Conservation (phyloP, 2,888 invertebrate genomes). For the Gerosis bhagava region DNA sequence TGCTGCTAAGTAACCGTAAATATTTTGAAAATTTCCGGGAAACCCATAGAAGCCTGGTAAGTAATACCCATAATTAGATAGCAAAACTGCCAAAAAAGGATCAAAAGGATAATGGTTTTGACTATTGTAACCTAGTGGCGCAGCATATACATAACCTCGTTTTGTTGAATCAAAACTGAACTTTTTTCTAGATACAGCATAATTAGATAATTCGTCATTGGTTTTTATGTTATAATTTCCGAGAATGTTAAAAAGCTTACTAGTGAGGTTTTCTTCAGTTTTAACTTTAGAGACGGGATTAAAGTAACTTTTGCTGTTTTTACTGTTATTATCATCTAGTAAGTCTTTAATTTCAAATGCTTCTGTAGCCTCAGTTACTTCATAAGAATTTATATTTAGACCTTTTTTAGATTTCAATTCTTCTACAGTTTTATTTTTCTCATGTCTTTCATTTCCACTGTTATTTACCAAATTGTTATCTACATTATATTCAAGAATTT, state of each 20-base stretch:
- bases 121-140: slow-evolving; percentile 68
- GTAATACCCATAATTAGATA: slow-evolving; percentile 85
- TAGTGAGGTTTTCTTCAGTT: slow-evolving; percentile 30
- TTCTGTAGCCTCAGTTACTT: slow-evolving; percentile 37
- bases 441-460: slow-evolving; percentile 1
- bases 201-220: slow-evolving; percentile 55
- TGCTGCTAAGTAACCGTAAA: slow-evolving; percentile 84
- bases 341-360: slow-evolving; percentile 6
- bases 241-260: slow-evolving; percentile 43
- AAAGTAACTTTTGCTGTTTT: not conserved
- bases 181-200: slow-evolving; percentile 48
- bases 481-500: not conserved
- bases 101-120: slow-evolving; percentile 80
- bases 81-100: slow-evolving; percentile 81
- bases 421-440: not conserved
- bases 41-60: slow-evolving; percentile 62
- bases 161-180: slow-evolving; percentile 36
- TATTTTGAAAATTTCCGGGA: slow-evolving; percentile 65
- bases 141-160: slow-evolving; percentile 23
- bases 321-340: not conserved
- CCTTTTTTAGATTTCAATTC: not conserved
- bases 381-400: slow-evolving; percentile 34
- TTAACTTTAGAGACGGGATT: not conserved
- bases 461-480: not conserved
- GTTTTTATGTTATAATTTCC: slow-evolving; percentile 58